Evolutionary conservation across 2,888 invertebrate species (phyloP).

Genomic region (Molanna angustata): DNA sequence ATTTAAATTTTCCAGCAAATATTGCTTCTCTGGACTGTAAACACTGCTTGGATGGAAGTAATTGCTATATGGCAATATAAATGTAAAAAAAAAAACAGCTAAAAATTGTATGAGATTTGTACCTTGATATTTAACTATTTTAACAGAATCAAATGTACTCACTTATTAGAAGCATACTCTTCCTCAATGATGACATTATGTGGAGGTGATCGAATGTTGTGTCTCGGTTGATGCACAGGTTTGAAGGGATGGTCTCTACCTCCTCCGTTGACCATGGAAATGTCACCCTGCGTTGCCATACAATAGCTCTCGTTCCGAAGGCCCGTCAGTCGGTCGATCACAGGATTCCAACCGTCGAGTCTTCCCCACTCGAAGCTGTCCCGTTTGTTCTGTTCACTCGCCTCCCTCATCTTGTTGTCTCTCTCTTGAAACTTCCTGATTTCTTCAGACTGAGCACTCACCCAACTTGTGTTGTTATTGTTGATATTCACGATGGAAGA

Average conservation of each 20-base stretch:
- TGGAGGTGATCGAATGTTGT: constrained; percentile 48
- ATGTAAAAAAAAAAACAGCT: neutral
- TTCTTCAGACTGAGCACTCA: constrained; percentile 52
- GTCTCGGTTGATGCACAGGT: constrained; percentile 33
- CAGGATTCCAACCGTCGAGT: constrained; percentile 78
- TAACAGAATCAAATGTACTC: constrained; percentile 16
- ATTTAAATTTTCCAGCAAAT: too few species aligned
- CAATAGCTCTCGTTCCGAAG: constrained; percentile 91
- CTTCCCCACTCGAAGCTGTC: constrained; percentile 59
- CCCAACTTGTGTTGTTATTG: constrained; percentile 50
- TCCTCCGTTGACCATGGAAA: constrained; percentile 55
- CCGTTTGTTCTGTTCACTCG: constrained; percentile 51
- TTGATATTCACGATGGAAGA: constrained; percentile 52
- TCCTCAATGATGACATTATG: constrained; percentile 66
- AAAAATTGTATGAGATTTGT: constrained; percentile 1
- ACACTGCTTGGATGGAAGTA: too few species aligned
- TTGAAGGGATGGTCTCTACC: constrained; percentile 41
- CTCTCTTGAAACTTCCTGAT: constrained; percentile 52
- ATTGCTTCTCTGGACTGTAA: too few species aligned
- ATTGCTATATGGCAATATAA: too few species aligned
- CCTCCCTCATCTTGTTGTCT: constrained; percentile 43
- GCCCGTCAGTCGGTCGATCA: constrained; percentile 80
- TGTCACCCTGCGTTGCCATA: constrained; percentile 70
- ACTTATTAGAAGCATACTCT: constrained; percentile 47
- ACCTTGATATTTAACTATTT: too few species aligned